Evolutionary conservation across 2,797 vertebrate species (phyloP).

Genomic region (Vespertilio murinus): DNA sequence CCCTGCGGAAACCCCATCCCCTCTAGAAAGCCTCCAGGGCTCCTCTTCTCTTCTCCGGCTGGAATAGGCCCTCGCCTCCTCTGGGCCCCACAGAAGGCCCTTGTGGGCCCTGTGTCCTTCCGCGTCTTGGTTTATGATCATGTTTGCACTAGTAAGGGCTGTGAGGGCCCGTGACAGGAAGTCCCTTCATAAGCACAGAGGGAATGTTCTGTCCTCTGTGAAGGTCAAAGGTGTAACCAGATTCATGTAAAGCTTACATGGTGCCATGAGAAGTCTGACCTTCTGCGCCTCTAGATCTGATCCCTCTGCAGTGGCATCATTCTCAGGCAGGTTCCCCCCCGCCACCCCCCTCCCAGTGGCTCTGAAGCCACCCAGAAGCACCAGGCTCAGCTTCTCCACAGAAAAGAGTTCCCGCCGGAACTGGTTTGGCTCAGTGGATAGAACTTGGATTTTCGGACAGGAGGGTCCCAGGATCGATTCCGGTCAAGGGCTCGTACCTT

Average conservation of each 20-base stretch:
- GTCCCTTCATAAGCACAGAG: background rate
- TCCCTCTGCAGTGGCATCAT: rapidly evolving
- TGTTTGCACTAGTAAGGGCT: background rate
- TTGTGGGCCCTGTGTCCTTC: rapidly evolving
- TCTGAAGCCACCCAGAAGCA: background rate
- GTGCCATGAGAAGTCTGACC: background rate
- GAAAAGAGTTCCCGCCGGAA: background rate
- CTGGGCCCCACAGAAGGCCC: background rate
- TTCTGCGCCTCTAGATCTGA: background rate
- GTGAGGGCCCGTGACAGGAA: background rate
- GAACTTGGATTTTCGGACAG: too few relatives aligned
- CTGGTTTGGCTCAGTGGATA: too few relatives aligned
- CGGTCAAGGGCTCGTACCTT: too few relatives aligned
- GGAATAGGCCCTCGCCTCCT: background rate
- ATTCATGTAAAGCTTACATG: background rate
- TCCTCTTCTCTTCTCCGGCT: background rate
- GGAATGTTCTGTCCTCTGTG: background rate
- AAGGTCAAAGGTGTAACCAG: background rate
- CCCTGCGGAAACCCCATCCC: background rate
- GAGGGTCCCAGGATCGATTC: too few relatives aligned
- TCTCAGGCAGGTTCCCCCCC: background rate
- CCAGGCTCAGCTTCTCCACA: background rate
- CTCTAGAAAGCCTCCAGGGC: background rate
- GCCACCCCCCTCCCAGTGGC: too few relatives aligned
- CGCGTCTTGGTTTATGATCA: background rate